Evolutionary conservation across 2,888 invertebrate genomes (phyloP), one percentile per base, ranked within the genome.

Genomic region (Ichneumon xanthorius): DNA sequence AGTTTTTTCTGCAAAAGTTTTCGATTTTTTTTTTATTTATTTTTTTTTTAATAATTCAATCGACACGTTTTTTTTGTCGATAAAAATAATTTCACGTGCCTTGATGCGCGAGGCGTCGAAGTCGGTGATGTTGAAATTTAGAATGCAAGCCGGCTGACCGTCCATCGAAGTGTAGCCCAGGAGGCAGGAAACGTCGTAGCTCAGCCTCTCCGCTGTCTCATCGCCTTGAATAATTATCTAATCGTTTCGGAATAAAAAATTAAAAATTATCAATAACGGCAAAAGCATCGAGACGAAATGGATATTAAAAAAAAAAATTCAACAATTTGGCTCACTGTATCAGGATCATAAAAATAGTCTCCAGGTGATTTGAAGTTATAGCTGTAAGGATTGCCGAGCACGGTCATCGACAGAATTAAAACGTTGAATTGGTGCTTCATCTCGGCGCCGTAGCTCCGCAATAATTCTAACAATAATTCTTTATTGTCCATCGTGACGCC

Each of bases 351-450:
- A 65, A 90, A 90, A 77, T 86, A 84, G 37, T 90, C 89, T 50
- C 89, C 90, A 5, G 90, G 88, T n/a, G 88, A 88, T 84, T 90
- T 91, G 65, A 92, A 91, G 80, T 92, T 92, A 61, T 91, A 91
- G 87, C 92, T 95, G 91, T 97, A 97, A 0, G 97, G 97, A 94
- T 97, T 98, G 6, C 97, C 97, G 26, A 98, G 95, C 40, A 98
- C 97, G 90, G 97, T 97, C 50, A 97, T 94, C 0, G 97, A 97
- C 22, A 97, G 94, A 0, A 97, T 96, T 86, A 97, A 95, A 0
- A 97, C 97, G 90, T 97, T 97, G 92, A 97, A 96, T 94, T 98
- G 98, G 91, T 97, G 97, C 79, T 97, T 94, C 87, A 97, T 94
- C 93, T 97, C 97, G 37, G 96, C 95, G 90, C 95, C 95, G 91